These are phyloP conservation scores for Cenopis cana DNA, from an alignment of 2,888 invertebrate genomes.

Conservation along the genomic window DNA sequence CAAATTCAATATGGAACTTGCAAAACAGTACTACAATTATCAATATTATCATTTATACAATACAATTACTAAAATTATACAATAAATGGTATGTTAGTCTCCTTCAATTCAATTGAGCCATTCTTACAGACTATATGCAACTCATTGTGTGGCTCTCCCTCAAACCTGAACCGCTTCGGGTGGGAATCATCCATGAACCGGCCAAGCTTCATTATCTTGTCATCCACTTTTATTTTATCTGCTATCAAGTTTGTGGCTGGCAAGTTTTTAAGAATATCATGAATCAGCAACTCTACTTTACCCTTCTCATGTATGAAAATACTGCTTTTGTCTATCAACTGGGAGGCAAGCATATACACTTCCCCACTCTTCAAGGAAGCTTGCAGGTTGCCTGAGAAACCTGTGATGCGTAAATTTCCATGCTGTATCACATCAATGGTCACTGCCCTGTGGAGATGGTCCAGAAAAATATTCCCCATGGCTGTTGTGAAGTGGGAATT, in stretches of 20 bases:
- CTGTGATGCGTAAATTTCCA: slow-evolving; percentile 76
- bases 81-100: slow-evolving; percentile 73
- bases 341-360: slow-evolving; percentile 76
- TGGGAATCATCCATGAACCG: slow-evolving; percentile 80
- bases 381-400: slow-evolving; percentile 76
- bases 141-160: slow-evolving; percentile 74
- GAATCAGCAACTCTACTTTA: slow-evolving; percentile 76
- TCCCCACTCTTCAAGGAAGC: slow-evolving; percentile 80
- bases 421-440: slow-evolving; percentile 78
- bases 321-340: slow-evolving; percentile 76
- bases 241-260: slow-evolving; percentile 81
- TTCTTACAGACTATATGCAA: slow-evolving; percentile 82
- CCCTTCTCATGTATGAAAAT: slow-evolving; percentile 83
- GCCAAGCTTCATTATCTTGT: slow-evolving; percentile 76
- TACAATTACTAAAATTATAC: slow-evolving; percentile 55
- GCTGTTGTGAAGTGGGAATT: slow-evolving; percentile 79
- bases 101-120: slow-evolving; percentile 79
- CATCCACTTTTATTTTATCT: slow-evolving; percentile 77
- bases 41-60: slow-evolving; percentile 42
- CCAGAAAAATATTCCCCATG: slow-evolving; percentile 74
- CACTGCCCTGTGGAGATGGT: slow-evolving; percentile 73
- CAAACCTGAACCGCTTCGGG: slow-evolving; percentile 77
- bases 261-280: slow-evolving; percentile 73
- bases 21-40: slow-evolving; percentile 44
- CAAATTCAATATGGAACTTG: slow-evolving; percentile 22